Evolutionary conservation across 2,888 invertebrate species (phyloP).

Genomic region (Abscondita cerata): DNA sequence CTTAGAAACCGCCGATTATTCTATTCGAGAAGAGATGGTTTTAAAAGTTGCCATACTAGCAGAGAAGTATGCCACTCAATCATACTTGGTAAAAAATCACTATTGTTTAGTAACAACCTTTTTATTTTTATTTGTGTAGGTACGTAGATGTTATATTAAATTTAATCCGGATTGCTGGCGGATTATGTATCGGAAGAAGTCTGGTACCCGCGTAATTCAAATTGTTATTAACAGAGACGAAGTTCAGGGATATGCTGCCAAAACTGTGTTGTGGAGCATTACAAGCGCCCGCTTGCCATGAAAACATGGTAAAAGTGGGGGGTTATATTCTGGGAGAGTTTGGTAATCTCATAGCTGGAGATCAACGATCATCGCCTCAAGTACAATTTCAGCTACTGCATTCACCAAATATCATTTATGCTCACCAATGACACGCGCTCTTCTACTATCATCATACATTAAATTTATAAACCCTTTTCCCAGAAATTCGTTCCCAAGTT

Average conservation of each 20-base stretch:
- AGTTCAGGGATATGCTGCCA: conserved; percentile 99
- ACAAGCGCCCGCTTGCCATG: conserved; percentile 99
- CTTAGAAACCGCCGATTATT: conserved; percentile 98
- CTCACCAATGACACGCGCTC: conserved; percentile 94
- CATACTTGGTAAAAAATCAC: conserved; percentile 85
- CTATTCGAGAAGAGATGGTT: conserved; percentile 99
- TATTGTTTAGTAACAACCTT: not conserved
- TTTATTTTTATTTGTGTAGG: conserved; percentile 48
- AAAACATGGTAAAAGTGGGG: conserved; percentile 99
- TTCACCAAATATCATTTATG: conserved; percentile 99
- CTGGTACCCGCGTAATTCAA: conserved; percentile 99
- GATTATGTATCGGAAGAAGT: conserved; percentile 99
- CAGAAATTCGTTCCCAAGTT: conserved; percentile 92
- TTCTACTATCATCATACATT: conserved; percentile 96
- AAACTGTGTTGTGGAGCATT: conserved; percentile 99
- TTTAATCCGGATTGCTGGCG: conserved; percentile 97
- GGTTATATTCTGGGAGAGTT: conserved; percentile 99
- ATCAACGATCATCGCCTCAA: conserved; percentile 94
- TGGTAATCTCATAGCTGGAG: conserved; percentile 99
- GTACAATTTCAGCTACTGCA: conserved; percentile 98
- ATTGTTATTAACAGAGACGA: conserved; percentile 99
- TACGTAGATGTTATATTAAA: conserved; percentile 97
- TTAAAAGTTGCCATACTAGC: conserved; percentile 98
- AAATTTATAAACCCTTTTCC: conserved; percentile 99
- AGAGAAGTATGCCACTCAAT: conserved; percentile 99